phyloP scores from a whole-genome alignment of 2,888 invertebrate genomes.

The Beris morrisii region DNA sequence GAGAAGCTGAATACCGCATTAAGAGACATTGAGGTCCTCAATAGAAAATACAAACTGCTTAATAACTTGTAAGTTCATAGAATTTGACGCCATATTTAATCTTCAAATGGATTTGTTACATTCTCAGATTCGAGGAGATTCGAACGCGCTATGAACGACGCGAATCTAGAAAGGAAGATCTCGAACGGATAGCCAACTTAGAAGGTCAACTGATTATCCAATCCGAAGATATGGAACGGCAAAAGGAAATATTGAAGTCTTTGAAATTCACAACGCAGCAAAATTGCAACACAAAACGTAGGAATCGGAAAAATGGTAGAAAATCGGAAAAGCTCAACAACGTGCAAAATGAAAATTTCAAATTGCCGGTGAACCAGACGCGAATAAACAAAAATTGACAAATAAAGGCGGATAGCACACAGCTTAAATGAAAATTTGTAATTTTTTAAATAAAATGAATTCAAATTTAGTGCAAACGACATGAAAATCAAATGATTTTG shows the following conservation, averaged over 20 bases:
- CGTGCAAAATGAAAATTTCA: no score
- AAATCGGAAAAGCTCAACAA: neutral
- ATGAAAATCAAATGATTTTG: no score
- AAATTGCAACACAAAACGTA: neutral
- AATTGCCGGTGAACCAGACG: no score
- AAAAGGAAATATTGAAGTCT: constrained; percentile 15
- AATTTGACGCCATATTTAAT: constrained; percentile 2
- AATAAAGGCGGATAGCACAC: no score
- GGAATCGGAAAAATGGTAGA: constrained; percentile 3
- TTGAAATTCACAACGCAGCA: constrained; percentile 1
- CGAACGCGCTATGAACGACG: constrained; percentile 32
- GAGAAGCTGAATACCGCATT: constrained; percentile 22
- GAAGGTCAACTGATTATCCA: constrained; percentile 36
- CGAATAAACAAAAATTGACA: no score
- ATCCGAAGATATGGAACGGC: constrained; percentile 35
- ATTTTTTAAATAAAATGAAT: no score
- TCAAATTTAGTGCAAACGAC: no score
- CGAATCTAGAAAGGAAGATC: constrained; percentile 35
- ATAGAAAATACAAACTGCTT: constrained; percentile 27
- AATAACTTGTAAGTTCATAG: constrained; percentile 17
- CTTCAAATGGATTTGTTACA: neutral
- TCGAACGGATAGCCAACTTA: constrained; percentile 36
- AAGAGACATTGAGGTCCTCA: constrained; percentile 18
- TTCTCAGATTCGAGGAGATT: constrained; percentile 32
- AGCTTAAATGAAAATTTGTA: no score